Base-by-base conservation (phyloP, 2,888 invertebrate species). In the Agrochola lychnidis region DNA sequence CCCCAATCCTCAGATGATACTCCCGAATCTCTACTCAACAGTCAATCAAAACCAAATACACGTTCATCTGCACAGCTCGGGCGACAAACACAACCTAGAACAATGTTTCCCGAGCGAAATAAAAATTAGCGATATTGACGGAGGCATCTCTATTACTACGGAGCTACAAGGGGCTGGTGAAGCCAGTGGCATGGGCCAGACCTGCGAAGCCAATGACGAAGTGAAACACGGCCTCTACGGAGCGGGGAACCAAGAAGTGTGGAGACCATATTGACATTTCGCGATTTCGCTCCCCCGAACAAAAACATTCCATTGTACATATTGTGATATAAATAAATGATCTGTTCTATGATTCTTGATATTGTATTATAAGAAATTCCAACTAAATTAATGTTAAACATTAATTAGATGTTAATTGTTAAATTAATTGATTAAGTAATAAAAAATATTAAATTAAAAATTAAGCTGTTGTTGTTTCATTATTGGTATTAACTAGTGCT, bases 41-140 rank as follows among this genome's bases (percentile, higher is more conserved):
- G 98, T 98, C 73, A 98, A 98, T 92, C 98, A 98, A 94, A 98
- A 98, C 93, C 98, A 98, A 96, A 98, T 98, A 81, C 98, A 98
- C 91, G 97, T 98, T 40, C 98, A 98, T 90, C 93, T 98, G 48
- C 98, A 98, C 93, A 97, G 97, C 70, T 95, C 97, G 30, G 94
- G 97, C 10, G 98, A 98, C 72, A 98, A 98, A 92, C 94, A 97
- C 85, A 97, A 97, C 85, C 88, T 97, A 85, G 98, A 98, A 86
- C 98, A 98, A 90, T 98, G 97, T 85, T 94, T 97, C 80, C 97
- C 97, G 67, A 95, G 96, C 83, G 97, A 97, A 88, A 95, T 97
- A 67, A 97, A 97, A 88, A 97, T 97, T 74, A 97, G 97, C 84
- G 97, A 97, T 86, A 95, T 97, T 30, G 96, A 96, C 77, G 96